These are phyloP conservation scores for Luperina testacea DNA, from an alignment of 2,888 invertebrate species.

Conservation along the genomic window DNA sequence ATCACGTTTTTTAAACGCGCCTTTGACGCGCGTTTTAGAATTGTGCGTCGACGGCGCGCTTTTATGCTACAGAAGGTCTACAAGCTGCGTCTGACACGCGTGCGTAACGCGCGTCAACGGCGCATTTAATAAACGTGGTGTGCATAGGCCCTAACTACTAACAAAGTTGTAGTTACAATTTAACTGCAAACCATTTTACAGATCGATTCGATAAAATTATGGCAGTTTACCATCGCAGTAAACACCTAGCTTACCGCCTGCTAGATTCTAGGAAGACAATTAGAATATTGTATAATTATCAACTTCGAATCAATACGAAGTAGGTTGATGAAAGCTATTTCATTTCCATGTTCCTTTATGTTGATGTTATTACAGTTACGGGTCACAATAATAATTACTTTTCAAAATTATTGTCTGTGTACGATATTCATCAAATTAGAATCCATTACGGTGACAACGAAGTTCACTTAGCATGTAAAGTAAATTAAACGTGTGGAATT, in stretches of 20 bases:
- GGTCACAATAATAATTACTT: constrained; percentile 34
- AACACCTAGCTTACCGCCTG: constrained; percentile 32
- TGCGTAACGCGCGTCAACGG: too few relatives aligned
- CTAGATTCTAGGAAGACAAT: constrained; percentile 44
- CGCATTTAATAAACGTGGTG: too few relatives aligned
- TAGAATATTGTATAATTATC: constrained; percentile 27
- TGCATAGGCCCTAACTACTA: too few relatives aligned
- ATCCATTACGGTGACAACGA: constrained; percentile 59
- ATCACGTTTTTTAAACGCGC: too few relatives aligned
- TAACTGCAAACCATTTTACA: constrained; percentile 42
- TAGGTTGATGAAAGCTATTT: constrained; percentile 47
- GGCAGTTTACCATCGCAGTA: constrained; percentile 27
- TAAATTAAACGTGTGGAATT: constrained; percentile 56
- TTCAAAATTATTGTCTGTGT: constrained; percentile 48
- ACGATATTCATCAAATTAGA: constrained; percentile 59
- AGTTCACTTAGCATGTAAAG: constrained; percentile 50
- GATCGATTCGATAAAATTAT: constrained; percentile 46
- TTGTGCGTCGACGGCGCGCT: too few relatives aligned
- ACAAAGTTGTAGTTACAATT: constrained; percentile 24
- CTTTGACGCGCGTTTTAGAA: too few relatives aligned
- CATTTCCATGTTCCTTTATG: constrained; percentile 48
- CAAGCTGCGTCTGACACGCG: too few relatives aligned
- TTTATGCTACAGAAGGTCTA: too few relatives aligned
- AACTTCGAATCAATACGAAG: constrained; percentile 3
- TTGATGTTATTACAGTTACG: constrained; percentile 43